Conservation (phyloP, 1,140 invertebrate species). For the Drosophila auraria region DNA sequence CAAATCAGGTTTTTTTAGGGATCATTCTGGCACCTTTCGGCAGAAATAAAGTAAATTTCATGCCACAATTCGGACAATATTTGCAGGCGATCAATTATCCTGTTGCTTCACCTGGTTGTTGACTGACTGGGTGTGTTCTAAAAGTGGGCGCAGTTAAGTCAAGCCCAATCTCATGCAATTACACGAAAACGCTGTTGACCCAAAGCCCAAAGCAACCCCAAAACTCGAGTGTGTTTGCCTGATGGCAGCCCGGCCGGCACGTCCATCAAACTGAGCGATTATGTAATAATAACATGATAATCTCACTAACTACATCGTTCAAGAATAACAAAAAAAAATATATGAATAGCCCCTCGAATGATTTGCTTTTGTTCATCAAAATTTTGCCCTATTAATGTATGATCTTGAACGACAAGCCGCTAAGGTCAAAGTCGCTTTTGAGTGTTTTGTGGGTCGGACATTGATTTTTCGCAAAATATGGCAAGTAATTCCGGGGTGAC, state of each 20-base stretch:
- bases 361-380: slow-evolving; percentile 40
- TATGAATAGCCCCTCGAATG: slow-evolving; percentile 44
- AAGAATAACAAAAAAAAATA: slow-evolving; percentile 42
- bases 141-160: slow-evolving; percentile 26
- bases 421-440: slow-evolving; percentile 71
- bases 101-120: slow-evolving; percentile 26
- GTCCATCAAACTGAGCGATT: slow-evolving; percentile 59
- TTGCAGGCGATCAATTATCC: slow-evolving; percentile 40
- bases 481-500: not conserved
- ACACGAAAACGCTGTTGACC: slow-evolving; percentile 34
- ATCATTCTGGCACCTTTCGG: slow-evolving; percentile 7
- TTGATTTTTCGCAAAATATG: slow-evolving; percentile 65
- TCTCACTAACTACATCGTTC: slow-evolving; percentile 36
- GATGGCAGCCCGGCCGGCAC: slow-evolving; percentile 1
- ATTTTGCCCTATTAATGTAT: slow-evolving; percentile 32
- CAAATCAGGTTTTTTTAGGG: slow-evolving; percentile 23
- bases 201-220: slow-evolving; percentile 11
- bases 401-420: slow-evolving; percentile 65
- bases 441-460: slow-evolving; percentile 39
- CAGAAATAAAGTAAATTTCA: slow-evolving; percentile 12
- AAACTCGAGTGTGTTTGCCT: slow-evolving; percentile 31
- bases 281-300: slow-evolving; percentile 67
- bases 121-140: slow-evolving; percentile 26
- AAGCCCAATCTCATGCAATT: slow-evolving; percentile 45
- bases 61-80: slow-evolving; percentile 18